Base-by-base conservation (phyloP, 2,113 vertebrate species). In the Cyphomyrus plagiostoma region DNA sequence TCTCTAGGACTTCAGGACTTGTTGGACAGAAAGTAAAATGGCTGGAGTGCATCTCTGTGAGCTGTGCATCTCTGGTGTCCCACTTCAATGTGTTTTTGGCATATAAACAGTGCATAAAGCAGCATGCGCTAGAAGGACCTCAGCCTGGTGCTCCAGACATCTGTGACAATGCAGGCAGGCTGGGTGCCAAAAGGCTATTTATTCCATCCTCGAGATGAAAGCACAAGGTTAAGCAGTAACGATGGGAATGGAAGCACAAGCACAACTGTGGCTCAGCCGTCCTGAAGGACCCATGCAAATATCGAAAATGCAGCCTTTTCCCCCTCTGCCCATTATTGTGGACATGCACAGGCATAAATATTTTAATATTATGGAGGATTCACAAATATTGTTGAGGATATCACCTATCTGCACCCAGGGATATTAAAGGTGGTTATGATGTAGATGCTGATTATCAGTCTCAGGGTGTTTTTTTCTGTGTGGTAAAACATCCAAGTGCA, bases 141-240 rank as follows among this genome's bases (percentile, higher is more conserved):
- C 70, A 88, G 74, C 6, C 62, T 15, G 30, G 70, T 88, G 46
- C 48, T 46, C 46, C 66, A 62, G 48, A 35, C 56, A 49, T 90
- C 56, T 42, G 53, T 87, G 86, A 88, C 62, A 83, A 46, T 53
- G 53, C 70, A 39, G 17, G 39, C 35, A 21, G 42, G 74, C 17
- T 82, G 70, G 30, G 35, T 87, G 84, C 86, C 48, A 88, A 56
- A 80, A 84, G 35, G 53, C 52, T 8, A 50, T 90, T 85, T 88
- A 26, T 88, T 56, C 35, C 56, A 66, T 85, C 52, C 35, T 88
- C 3, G 6, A 66, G 77, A 83, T 84, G 30, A 66, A 52, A 88
- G 86, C 46, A 30, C 10, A 86, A 53, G 26, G 46, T 83, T 90
- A 70, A 58, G 35, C 19, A 45, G 35, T 82, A 21, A 45, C 2